Conservation (phyloP, 2,888 invertebrate species). For the Caenorhabditis sp. region DNA sequence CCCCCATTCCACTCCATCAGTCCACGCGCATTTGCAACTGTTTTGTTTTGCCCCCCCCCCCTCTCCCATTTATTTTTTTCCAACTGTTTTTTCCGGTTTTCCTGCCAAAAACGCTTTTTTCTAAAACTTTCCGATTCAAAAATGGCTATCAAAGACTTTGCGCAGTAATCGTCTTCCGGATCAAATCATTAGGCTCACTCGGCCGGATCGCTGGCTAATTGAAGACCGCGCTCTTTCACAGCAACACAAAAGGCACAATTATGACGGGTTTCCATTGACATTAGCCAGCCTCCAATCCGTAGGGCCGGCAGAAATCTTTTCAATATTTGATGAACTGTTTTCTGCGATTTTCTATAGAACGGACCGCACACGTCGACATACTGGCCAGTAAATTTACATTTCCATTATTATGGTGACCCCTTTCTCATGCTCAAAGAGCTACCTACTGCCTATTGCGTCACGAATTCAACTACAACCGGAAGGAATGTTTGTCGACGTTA, state of each 20-base stretch:
- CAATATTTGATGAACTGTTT: conserved; percentile 58
- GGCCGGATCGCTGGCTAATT: conserved; percentile 26
- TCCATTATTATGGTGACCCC: conserved; percentile 6
- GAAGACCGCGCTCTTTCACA: conserved; percentile 19
- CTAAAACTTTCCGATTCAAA: background rate
- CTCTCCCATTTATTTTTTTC: background rate
- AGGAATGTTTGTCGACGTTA: background rate
- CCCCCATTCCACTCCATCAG: background rate
- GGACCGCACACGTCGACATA: conserved; percentile 16
- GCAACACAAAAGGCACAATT: conserved; percentile 43
- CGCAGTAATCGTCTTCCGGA: background rate
- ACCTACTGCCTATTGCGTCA: conserved; percentile 31
- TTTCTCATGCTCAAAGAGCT: background rate
- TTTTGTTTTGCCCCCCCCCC: no score
- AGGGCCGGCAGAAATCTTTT: conserved; percentile 34
- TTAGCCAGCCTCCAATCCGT: background rate
- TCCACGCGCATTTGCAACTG: background rate
- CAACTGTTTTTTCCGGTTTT: background rate
- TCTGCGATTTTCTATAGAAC: background rate
- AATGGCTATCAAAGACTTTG: background rate
- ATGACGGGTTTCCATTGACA: conserved; percentile 27
- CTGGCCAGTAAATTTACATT: conserved; percentile 37
- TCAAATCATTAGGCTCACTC: background rate
- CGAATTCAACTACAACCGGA: conserved; percentile 33
- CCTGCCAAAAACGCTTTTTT: background rate